Evolutionary conservation across 2,113 vertebrate species (phyloP).

Genomic region (Ceyx margarethae): DNA sequence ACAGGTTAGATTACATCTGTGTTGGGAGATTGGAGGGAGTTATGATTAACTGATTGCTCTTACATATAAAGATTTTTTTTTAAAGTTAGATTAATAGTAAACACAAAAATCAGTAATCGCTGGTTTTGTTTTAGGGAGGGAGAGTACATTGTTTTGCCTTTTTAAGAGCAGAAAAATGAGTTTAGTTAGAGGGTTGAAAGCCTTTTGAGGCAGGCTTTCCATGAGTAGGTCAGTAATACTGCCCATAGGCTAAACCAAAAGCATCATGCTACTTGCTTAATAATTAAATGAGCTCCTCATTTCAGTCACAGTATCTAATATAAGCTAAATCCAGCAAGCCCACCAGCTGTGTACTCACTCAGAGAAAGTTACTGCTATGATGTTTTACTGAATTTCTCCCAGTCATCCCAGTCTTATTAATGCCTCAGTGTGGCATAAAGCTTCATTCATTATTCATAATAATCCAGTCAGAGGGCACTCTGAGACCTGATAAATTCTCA

Average conservation of each 20-base stretch:
- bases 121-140: not conserved
- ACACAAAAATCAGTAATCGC: not conserved
- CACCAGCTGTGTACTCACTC: constrained; percentile 65
- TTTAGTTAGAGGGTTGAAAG: constrained; percentile 14
- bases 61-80: not conserved
- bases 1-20: not conserved
- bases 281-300: constrained; percentile 53
- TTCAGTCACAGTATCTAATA: not conserved
- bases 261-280: not conserved
- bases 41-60: not conserved
- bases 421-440: constrained; percentile 85
- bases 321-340: constrained; percentile 45
- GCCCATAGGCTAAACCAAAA: constrained; percentile 47
- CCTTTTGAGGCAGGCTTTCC: not conserved
- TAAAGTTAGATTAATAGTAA: not conserved
- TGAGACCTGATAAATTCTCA: constrained; percentile 92
- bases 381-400: constrained; percentile 71
- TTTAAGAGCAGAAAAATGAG: not conserved
- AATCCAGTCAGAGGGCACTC: constrained; percentile 90
- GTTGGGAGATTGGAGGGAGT: not conserved
- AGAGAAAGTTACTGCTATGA: constrained; percentile 72
- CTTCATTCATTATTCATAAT: constrained; percentile 99
- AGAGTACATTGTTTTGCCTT: not conserved
- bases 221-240: constrained; percentile 2
- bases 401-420: constrained; percentile 91